Evolutionary conservation across 2,113 vertebrate species (phyloP).

Genomic region (Tursiops truncatus): DNA sequence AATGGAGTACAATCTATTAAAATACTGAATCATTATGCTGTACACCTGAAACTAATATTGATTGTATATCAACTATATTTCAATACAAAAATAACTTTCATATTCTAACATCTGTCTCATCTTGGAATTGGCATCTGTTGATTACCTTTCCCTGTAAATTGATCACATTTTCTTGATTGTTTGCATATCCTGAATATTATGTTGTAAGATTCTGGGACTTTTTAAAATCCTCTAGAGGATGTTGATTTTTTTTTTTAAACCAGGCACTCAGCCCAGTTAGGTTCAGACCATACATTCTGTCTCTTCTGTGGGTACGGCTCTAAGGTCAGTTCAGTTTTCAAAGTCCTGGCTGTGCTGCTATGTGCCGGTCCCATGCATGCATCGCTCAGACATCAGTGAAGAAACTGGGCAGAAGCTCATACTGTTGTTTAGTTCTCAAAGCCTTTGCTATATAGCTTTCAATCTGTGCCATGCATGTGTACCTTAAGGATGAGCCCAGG

Average conservation of each 20-base stretch:
- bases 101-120: not conserved
- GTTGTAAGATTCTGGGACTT: not conserved
- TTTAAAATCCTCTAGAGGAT: not conserved
- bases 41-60: not conserved
- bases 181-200: not conserved
- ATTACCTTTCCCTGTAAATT: not conserved
- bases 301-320: not conserved
- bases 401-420: not conserved
- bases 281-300: not conserved
- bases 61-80: not conserved
- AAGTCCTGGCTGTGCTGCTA: not conserved
- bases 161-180: not conserved
- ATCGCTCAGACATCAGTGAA: not conserved
- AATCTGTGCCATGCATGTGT: not conserved
- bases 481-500: not conserved
- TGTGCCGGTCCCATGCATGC: not conserved
- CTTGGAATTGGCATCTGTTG: not conserved
- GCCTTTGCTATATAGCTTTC: not conserved
- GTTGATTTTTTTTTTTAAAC: not conserved
- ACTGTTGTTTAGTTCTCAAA: not conserved
- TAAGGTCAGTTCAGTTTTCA: not conserved
- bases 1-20: not conserved
- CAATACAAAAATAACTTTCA: not conserved
- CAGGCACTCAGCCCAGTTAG: not conserved
- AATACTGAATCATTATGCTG: not conserved